Percentiles rank a stretch among this genome's conserved stretches.
phyloP scores from a whole-genome alignment of 1,140 invertebrate genomes.

The Heliothis subflexa region DNA sequence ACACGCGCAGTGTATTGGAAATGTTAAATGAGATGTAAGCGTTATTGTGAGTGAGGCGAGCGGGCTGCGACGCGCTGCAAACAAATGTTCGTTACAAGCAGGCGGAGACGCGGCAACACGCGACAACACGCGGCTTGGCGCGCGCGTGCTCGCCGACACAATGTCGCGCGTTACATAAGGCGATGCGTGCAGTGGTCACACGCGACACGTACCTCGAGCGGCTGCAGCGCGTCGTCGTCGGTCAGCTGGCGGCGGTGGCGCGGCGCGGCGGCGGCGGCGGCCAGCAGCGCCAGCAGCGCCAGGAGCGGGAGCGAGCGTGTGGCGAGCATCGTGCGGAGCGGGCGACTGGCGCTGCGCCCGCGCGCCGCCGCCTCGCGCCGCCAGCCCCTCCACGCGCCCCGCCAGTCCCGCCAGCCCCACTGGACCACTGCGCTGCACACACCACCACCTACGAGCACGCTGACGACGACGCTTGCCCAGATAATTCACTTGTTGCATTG shows the following conservation, averaged over 20 bases:
- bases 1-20: background rate
- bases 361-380: slow-evolving; percentile 41
- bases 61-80: slow-evolving; percentile 22
- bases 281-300: slow-evolving; percentile 50
- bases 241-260: slow-evolving; percentile 67
- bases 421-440: background rate
- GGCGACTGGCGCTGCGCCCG: slow-evolving; percentile 38
- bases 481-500: no score
- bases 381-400: background rate
- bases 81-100: slow-evolving; percentile 3
- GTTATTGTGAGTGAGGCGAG: slow-evolving; percentile 16
- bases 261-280: slow-evolving; percentile 53
- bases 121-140: background rate
- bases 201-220: slow-evolving; percentile 62
- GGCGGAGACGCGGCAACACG: background rate
- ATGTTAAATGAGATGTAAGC: slow-evolving; percentile 24
- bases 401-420: background rate
- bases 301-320: slow-evolving; percentile 58
- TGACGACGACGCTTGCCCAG: no score
- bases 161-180: slow-evolving; percentile 31
- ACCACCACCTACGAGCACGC: background rate
- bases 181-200: background rate
- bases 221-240: slow-evolving; percentile 75
- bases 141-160: slow-evolving; percentile 12
- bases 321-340: slow-evolving; percentile 62